phyloP scores from a whole-genome alignment of 1,140 invertebrate species.

The Bombus pyrosoma region DNA sequence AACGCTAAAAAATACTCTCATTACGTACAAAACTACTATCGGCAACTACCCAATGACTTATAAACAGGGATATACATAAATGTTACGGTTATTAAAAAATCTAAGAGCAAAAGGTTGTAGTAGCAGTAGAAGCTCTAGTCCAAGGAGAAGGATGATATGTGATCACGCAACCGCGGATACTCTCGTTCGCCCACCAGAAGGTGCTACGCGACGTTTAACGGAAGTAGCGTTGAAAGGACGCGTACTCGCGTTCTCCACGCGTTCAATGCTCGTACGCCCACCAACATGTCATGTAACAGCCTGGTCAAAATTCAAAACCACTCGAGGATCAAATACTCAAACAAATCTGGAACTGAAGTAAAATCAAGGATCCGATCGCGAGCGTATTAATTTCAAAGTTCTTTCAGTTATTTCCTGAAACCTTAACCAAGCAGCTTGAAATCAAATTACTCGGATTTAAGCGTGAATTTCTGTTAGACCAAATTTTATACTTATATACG shows the following conservation, averaged over 20 bases:
- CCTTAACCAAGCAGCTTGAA: neutral
- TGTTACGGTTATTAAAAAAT: neutral
- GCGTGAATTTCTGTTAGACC: too few species aligned
- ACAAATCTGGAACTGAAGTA: neutral
- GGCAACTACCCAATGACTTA: too few species aligned
- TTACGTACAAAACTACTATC: too few species aligned
- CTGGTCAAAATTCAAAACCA: neutral
- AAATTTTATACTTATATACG: too few species aligned
- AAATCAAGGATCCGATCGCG: neutral
- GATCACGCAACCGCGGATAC: conserved; percentile 12
- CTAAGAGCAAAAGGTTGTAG: neutral
- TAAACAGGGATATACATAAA: neutral
- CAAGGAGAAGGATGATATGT: conserved; percentile 14
- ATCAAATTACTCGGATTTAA: neutral
- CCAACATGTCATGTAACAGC: neutral
- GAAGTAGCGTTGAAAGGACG: conserved; percentile 41
- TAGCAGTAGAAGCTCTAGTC: neutral
- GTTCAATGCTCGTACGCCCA: neutral
- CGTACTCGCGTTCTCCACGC: conserved; percentile 22
- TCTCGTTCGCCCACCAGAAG: conserved; percentile 21
- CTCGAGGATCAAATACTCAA: neutral
- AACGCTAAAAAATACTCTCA: too few species aligned
- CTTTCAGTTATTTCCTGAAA: too few species aligned
- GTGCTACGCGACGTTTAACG: conserved; percentile 3
- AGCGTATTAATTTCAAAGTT: neutral